Base-by-base conservation (phyloP, 2,888 invertebrate species). In the Cerastis rubricosa region DNA sequence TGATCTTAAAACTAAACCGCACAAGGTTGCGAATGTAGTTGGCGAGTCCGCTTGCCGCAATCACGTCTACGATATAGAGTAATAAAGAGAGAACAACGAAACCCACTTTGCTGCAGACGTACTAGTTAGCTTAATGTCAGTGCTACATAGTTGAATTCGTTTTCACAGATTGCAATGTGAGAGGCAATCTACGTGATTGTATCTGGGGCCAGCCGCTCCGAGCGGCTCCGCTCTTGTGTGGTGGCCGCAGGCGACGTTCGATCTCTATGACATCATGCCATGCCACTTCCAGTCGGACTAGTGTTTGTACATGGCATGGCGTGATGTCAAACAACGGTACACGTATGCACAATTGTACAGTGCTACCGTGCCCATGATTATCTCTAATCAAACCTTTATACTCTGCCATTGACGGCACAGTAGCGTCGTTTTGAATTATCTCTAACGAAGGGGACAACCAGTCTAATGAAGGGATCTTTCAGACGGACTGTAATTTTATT, bases 271-370 rank as follows among this genome's bases (percentile, higher is more conserved):
- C 74, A 83, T 83, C 74, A 80, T 81, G 73, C 57, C 70, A 64
- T 74, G 75, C 61, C 72, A 67, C 59, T 67, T 70, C 74, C 68
- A 78, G 71, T 77, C 69, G 35, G 57, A 47, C 70, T 61, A 43
- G 71, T 69, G 74, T 68, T 75, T 65, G 71, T 64, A 66, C 40
- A 61, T 51, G 22, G 65, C 57, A 57, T 71, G 76, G 74, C 63
- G 64, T 80, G 71, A 84, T 78, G 72, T 69, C 64, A 75, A 84
- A 80, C 81, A 86, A 88, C 84, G 81, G 78, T 81, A 83, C 69
- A 59, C 43, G 64, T 59, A 69, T 68, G 68, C 75, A 83, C n/a
- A 68, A 85, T 71, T 68, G 75, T 74, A 59, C n/a, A 25, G 45
- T 59, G 47, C 51, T 64, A 51, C 22, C 29, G 45, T 54, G 59